Conservation (phyloP, 2,113 vertebrate species). For the Lepisosteus oculatus region DNA sequence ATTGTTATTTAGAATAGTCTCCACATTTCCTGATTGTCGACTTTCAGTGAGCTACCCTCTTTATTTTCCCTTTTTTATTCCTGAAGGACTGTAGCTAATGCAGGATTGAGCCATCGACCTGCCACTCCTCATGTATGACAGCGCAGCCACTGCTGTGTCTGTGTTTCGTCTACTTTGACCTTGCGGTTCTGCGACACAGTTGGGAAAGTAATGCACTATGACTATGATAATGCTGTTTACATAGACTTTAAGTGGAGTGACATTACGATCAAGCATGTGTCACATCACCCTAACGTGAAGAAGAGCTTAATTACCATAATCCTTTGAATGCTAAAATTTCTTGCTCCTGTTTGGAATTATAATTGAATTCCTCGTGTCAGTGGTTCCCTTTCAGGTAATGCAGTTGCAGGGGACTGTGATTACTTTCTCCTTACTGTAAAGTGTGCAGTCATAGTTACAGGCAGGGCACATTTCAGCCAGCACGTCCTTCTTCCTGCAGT, state of each 20-base stretch:
- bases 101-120: neutral
- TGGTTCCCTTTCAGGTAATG: no score
- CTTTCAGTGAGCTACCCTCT: no score
- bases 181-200: slow-evolving; percentile 74
- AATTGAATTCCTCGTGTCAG: slow-evolving; percentile 51
- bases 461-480: no score
- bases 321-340: slow-evolving; percentile 73
- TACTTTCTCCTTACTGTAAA: no score
- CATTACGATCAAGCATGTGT: slow-evolving; percentile 81
- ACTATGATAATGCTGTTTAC: slow-evolving; percentile 83
- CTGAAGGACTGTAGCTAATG: neutral
- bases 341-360: slow-evolving; percentile 71
- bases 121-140: neutral
- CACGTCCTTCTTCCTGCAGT: no score
- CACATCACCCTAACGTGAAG: slow-evolving; percentile 75
- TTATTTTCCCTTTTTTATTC: neutral
- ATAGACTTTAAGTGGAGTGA: slow-evolving; percentile 82
- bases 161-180: slow-evolving; percentile 70
- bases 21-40: no score
- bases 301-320: slow-evolving; percentile 78
- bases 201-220: slow-evolving; percentile 71
- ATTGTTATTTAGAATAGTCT: no score
- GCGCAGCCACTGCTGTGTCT: slow-evolving; percentile 31
- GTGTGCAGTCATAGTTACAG: no score
- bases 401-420: no score